phyloP scores from a whole-genome alignment of 2,113 vertebrate species.

The Hassar affinis region DNA sequence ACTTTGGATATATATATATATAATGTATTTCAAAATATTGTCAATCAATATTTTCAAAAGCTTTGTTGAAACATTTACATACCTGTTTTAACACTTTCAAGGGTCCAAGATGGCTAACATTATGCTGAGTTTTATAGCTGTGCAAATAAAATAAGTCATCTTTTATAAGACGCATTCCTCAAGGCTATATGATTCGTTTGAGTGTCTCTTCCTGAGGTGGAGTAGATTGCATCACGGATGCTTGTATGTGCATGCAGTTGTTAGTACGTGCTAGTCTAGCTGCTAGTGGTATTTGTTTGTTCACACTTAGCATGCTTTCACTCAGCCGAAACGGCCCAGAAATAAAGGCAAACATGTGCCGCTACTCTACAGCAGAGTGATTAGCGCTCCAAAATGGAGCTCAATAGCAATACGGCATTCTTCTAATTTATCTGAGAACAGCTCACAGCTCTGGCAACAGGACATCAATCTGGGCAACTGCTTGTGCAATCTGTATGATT shows the following conservation, averaged over 20 bases:
- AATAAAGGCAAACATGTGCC: slow-evolving; percentile 17
- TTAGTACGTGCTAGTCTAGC: not conserved
- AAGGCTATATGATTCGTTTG: not conserved
- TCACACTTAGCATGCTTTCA: slow-evolving; percentile 21
- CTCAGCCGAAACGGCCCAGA: slow-evolving; percentile 21
- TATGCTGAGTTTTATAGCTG: not conserved
- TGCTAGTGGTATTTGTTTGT: slow-evolving; percentile 31
- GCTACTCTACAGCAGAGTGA: slow-evolving; percentile 6
- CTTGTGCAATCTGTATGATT: slow-evolving; percentile 31
- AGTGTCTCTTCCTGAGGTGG: not conserved
- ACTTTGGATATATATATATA: no score
- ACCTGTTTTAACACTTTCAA: not conserved
- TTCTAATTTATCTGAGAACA: slow-evolving; percentile 32
- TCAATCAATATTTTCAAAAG: not conserved
- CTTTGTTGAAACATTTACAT: not conserved
- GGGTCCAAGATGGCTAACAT: not conserved
- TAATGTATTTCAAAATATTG: no score
- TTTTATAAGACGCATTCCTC: not conserved
- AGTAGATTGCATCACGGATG: not conserved
- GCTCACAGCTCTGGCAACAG: slow-evolving; percentile 43
- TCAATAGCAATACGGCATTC: slow-evolving; percentile 20
- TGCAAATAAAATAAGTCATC: not conserved
- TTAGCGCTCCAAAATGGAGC: slow-evolving; percentile 35
- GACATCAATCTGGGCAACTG: slow-evolving; percentile 41
- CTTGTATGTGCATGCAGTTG: not conserved